Conservation (phyloP, 2,888 invertebrate genomes). For the Nebria salina region DNA sequence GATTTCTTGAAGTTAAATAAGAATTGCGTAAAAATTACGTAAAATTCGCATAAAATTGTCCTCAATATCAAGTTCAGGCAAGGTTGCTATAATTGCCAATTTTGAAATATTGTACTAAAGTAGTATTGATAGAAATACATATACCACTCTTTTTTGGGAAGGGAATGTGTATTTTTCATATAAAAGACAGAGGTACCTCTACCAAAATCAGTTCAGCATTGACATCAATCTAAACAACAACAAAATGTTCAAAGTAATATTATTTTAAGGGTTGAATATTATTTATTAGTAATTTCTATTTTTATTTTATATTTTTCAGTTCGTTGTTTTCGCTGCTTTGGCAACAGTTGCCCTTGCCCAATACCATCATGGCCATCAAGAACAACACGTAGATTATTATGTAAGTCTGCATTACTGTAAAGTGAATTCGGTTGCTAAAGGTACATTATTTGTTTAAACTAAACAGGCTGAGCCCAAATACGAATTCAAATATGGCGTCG, state of each 20-base stretch:
- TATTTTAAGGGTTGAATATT: not conserved
- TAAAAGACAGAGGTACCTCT: not conserved
- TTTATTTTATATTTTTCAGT: not conserved
- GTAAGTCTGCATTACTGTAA: conserved; percentile 19
- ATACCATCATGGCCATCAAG: conserved; percentile 21
- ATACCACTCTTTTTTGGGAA: not conserved
- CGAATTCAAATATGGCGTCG: conserved; percentile 29
- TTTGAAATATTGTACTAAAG: not conserved
- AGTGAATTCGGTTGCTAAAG: not conserved
- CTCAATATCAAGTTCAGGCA: not conserved
- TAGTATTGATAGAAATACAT: not conserved
- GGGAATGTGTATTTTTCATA: not conserved
- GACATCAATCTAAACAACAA: not conserved
- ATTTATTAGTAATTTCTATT: not conserved
- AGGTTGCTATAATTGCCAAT: not conserved
- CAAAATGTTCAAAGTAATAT: not conserved
- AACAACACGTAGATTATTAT: conserved; percentile 35
- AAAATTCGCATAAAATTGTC: not conserved
- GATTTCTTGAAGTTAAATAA: not conserved
- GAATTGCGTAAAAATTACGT: not conserved
- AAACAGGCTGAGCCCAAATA: conserved; percentile 19
- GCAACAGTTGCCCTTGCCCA: conserved; percentile 20
- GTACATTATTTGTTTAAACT: not conserved
- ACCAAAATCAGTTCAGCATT: not conserved
- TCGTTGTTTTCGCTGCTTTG: conserved; percentile 13